Evolutionary conservation across 1,140 invertebrate genomes (phyloP).

Genomic region (Drosophila setifemur): DNA sequence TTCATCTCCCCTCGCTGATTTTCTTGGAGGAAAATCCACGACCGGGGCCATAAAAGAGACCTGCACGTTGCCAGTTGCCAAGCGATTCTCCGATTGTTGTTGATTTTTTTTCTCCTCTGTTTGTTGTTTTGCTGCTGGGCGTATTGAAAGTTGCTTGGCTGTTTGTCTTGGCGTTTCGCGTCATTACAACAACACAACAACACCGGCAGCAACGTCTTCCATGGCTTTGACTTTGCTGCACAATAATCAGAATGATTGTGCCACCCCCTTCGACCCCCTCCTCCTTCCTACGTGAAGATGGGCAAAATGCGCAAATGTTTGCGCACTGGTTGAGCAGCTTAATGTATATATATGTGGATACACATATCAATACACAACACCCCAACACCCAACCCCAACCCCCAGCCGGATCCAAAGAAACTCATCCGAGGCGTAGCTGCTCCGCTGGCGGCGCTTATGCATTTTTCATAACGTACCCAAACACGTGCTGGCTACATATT

Average conservation of each 20-base stretch:
- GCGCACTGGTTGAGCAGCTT: conserved; percentile 43
- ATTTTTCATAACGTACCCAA: conserved; percentile 70
- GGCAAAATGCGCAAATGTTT: conserved; percentile 70
- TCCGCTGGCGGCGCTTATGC: conserved; percentile 66
- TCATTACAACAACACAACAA: conserved; percentile 58
- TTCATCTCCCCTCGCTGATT: conserved; percentile 25
- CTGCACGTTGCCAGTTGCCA: conserved; percentile 56
- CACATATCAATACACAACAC: conserved; percentile 16
- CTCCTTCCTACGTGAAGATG: conserved; percentile 51
- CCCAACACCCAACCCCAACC: not conserved
- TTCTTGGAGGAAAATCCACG: conserved; percentile 6
- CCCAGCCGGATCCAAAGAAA: conserved; percentile 7
- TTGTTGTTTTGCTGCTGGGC: conserved; percentile 56
- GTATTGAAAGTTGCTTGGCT: conserved; percentile 52
- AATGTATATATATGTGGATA: conserved; percentile 23
- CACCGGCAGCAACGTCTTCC: conserved; percentile 4
- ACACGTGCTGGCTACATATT: conserved; percentile 67
- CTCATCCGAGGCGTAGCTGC: conserved; percentile 11
- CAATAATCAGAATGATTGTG: conserved; percentile 67
- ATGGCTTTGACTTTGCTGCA: conserved; percentile 57
- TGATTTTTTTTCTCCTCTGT: conserved; percentile 11
- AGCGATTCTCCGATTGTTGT: too few relatives aligned
- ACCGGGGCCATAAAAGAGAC: conserved; percentile 60
- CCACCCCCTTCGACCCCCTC: not conserved
- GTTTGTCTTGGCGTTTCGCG: conserved; percentile 61